Conservation (phyloP, 2,888 invertebrate species). For the Ommatoiulus sabulosus region DNA sequence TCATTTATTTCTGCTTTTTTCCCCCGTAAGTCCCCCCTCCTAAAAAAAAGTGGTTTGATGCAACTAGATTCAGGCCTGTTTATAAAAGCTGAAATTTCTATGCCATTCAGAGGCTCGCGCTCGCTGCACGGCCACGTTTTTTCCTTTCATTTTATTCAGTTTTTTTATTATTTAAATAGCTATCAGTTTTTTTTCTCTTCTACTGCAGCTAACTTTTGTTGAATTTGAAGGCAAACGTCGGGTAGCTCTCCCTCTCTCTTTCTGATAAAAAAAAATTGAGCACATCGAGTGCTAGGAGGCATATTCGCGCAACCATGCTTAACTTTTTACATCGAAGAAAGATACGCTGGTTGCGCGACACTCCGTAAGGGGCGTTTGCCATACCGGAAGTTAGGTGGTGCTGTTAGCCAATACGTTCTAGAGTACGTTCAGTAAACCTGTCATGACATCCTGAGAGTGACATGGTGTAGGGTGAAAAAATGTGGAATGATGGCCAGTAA, state of each 20-base stretch:
- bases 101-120: neutral
- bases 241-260: neutral
- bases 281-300: neutral
- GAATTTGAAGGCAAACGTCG: constrained; percentile 24
- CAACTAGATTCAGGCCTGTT: neutral
- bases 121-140: neutral
- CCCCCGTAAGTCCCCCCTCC: neutral
- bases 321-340: too few relatives aligned
- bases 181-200: constrained; percentile 29
- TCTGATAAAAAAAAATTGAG: neutral
- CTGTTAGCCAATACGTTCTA: too few relatives aligned
- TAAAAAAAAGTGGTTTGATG: constrained; percentile 24
- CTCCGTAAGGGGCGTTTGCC: neutral
- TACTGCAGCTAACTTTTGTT: constrained; percentile 41
- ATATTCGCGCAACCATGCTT: neutral
- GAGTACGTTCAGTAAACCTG: too few relatives aligned
- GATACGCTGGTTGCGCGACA: too few relatives aligned
- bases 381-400: neutral
- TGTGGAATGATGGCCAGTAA: too few relatives aligned
- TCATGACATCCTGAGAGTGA: too few relatives aligned
- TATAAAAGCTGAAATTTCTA: neutral
- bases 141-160: constrained; percentile 23
- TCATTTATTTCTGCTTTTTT: neutral
- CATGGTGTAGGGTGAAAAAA: too few relatives aligned
- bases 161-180: constrained; percentile 39